Base-by-base conservation (phyloP, 2,888 invertebrate genomes). In the Eulithis testata region DNA sequence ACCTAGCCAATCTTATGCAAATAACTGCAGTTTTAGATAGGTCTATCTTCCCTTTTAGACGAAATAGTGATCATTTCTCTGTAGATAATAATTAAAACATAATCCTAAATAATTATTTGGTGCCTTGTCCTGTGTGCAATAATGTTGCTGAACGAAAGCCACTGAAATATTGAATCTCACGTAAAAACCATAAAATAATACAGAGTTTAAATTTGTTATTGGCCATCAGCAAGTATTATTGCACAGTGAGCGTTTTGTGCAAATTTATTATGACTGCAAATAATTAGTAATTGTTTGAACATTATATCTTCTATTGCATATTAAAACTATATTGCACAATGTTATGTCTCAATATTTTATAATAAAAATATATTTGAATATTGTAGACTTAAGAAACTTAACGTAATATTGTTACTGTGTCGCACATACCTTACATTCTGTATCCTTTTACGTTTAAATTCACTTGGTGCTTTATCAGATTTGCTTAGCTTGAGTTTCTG, bases 271-370 rank as follows among this genome's bases (percentile, higher is more conserved):
- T 86, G 82, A 86, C 85, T 89, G 85, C 88, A 82, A 88, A 87
- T 87, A 81, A 88, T 87, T 88, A 89, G 81, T 72, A 78, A 87
- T 87, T 89, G 90, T 91, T 91, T 88, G 74, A 85, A 84, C 85
- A 77, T 80, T 74, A 73, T 78, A 86, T 85, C 82, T 81, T 88
- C 80, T 90, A 89, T 88, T 86, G 86, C 87, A 87, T 88, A 86
- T 82, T 83, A 82, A 40, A 80, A 76, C 75, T 87, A 84, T 89
- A 89, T 86, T 90, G 91, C 91, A 92, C 91, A 90, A 90, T 91
- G 92, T 92, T 92, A 92, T 87, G 79, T 87, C 88, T 92, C 87
- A 85, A 92, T 91, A 92, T 91, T 92, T 91, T 92, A 92, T 91
- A 76, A 78, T 81, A 81, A 83, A 86, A 82, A 79, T 83, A 84